These are phyloP conservation scores for Hydropotes inermis DNA, from an alignment of 2,113 vertebrate genomes.

Conservation along the genomic window DNA sequence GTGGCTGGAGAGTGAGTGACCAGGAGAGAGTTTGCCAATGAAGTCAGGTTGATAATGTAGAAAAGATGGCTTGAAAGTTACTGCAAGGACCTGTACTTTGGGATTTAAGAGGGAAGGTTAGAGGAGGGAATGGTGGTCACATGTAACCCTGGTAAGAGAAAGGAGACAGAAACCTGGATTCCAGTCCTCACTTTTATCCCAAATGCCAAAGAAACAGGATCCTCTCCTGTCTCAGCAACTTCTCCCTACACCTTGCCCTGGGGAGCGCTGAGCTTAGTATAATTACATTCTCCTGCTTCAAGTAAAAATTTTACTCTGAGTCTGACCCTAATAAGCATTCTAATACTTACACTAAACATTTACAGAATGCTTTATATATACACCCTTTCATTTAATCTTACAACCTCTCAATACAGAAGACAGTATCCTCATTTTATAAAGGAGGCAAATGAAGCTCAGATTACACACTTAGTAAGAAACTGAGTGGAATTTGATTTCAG, in stretches of 20 bases:
- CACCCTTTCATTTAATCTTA: neutral
- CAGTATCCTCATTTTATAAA: conserved; percentile 1
- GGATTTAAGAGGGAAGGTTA: neutral
- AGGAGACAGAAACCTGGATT: neutral
- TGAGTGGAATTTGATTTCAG: neutral
- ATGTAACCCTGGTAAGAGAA: neutral
- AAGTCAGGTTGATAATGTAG: neutral
- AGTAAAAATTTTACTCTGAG: neutral
- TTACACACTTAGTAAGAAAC: neutral
- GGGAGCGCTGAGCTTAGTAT: neutral
- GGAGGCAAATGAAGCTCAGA: neutral
- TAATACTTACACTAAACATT: neutral
- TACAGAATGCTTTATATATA: neutral
- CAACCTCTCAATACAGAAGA: neutral
- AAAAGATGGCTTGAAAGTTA: neutral
- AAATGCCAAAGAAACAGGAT: neutral
- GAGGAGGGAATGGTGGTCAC: neutral
- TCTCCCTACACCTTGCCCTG: neutral
- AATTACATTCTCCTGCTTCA: neutral
- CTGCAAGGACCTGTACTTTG: neutral
- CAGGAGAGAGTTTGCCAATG: neutral
- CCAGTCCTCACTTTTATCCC: neutral
- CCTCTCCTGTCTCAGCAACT: neutral
- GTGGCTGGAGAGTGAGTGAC: neutral
- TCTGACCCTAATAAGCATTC: neutral